A percentile compares a stretch with the other conserved stretches of the same genome.
Conservation (phyloP, 2,888 invertebrate species). For the Chymomyza caudatula region DNA sequence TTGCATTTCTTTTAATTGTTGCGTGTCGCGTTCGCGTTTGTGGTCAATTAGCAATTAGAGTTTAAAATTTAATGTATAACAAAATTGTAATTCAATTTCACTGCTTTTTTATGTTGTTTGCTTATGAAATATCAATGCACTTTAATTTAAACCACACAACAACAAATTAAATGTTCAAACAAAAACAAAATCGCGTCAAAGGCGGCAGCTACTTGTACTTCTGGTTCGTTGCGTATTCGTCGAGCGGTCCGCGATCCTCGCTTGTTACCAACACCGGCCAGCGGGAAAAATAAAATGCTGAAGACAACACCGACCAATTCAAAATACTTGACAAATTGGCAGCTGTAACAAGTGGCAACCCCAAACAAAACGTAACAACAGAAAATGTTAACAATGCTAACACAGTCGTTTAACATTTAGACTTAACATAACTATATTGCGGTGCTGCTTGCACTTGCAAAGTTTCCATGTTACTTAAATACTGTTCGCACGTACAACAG, state of each 20-base stretch:
- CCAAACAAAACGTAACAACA: not conserved
- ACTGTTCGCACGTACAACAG: not conserved
- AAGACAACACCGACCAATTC: too few relatives aligned
- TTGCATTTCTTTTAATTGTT: constrained; percentile 2
- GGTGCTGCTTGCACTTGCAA: not conserved
- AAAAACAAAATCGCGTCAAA: constrained; percentile 33
- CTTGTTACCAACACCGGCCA: not conserved
- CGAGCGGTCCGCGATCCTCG: not conserved
- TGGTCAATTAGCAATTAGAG: constrained; percentile 1
- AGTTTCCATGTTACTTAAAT: not conserved
- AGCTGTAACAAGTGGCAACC: not conserved
- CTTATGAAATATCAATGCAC: not conserved
- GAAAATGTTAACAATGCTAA: too few relatives aligned
- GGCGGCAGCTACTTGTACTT: constrained; percentile 24
- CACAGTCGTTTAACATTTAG: not conserved
- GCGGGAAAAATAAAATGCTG: not conserved
- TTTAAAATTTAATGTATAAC: not conserved
- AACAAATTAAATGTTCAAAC: not conserved
- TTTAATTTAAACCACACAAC: not conserved
- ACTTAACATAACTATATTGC: not conserved
- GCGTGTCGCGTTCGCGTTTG: constrained; percentile 34
- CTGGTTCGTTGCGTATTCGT: not conserved
- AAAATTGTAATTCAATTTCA: not conserved
- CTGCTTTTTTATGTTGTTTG: not conserved
- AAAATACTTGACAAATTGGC: not conserved